Evolutionary conservation across 2,113 vertebrate genomes (phyloP).

Genomic region (Neopipo cinnamomea): DNA sequence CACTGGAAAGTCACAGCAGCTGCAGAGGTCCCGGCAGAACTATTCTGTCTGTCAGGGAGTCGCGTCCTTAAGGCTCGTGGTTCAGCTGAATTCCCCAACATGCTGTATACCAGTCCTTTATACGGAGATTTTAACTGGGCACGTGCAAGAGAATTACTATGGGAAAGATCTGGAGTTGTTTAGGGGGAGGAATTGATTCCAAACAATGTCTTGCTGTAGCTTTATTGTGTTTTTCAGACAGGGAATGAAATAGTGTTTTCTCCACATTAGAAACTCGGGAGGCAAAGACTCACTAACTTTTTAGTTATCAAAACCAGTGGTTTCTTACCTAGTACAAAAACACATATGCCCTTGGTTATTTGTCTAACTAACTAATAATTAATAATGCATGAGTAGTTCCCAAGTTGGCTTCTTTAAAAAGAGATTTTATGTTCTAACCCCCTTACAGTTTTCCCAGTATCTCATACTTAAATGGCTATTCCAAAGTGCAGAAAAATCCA

Average conservation of each 20-base stretch:
- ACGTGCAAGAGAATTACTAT: constrained; percentile 38
- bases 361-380: background rate
- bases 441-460: background rate
- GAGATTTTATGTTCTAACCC: background rate
- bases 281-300: background rate
- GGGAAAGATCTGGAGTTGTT: constrained; percentile 58
- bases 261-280: background rate
- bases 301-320: background rate
- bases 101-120: background rate
- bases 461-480: background rate
- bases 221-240: constrained; percentile 42
- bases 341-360: background rate
- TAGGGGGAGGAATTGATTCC: constrained; percentile 53
- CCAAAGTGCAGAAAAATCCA: background rate
- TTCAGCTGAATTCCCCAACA: constrained; percentile 16
- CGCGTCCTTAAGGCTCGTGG: background rate
- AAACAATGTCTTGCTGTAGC: constrained; percentile 46
- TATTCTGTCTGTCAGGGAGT: constrained; percentile 3
- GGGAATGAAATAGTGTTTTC: background rate
- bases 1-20: background rate
- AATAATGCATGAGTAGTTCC: background rate
- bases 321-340: background rate
- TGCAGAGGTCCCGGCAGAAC: background rate
- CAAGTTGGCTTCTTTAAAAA: background rate
- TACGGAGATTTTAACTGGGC: constrained; percentile 29